Evolutionary conservation across 1,140 invertebrate genomes (phyloP), one percentile per base, ranked within the genome.

Genomic region (Dufourea novaeangliae): DNA sequence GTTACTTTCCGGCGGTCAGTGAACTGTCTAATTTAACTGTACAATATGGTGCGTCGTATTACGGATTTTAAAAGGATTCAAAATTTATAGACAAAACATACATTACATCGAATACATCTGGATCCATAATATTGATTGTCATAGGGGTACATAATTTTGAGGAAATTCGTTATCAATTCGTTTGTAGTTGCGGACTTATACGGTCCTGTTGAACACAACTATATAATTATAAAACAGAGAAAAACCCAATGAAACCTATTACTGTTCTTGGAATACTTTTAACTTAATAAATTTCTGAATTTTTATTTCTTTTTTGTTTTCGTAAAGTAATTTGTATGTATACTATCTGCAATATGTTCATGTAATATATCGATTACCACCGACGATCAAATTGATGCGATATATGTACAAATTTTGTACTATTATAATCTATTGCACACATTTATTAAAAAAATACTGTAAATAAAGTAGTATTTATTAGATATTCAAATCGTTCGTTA

Each of bases 1-100:
- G 8, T 63, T 17, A 52, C 46, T 67, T 63, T 63, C 46, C 10
- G 14, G 11, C n/a, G 59, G 57, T 72, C 22, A 25, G 22, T 63
- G 6, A 63, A 52, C 57, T 27, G 25, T 10, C 50, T 34, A 50
- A 50, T 52, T 63, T 50, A 72, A 71, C 56, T n/a, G 56, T 62
- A 71, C 32, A 44, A 20, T 34, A 32, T 62, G 25, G 41, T 22
- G 20, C 7, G 44, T 61, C 46, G 7, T 25, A 71, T 32, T 4
- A 25, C 10, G 8, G n/a, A 63, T 39, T 39, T 32, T 17, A 41
- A 29, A 57, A 10, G 5, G 12, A 50, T 50, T 50, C n/a, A 50
- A 8, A n/a, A n/a, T 50, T 50, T 7, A 17, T n/a, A n/a, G 46
- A 50, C 5, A 6, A n/a, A 50, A 22, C 3, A 59, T 61, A 27